Conservation (phyloP, 2,888 invertebrate genomes). For the Leucophenga montana region DNA sequence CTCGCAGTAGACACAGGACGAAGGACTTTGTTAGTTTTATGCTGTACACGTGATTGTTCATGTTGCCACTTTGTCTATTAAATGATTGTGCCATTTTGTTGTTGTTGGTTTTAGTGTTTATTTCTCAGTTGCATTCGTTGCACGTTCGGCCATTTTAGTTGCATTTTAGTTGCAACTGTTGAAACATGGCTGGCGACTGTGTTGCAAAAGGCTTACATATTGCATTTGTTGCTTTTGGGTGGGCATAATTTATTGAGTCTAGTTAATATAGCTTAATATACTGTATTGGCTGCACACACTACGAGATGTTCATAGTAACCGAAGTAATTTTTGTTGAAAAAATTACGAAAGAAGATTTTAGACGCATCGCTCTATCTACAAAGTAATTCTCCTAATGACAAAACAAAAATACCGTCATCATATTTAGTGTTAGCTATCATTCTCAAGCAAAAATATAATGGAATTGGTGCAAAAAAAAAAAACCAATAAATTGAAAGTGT, state of each 20-base stretch:
- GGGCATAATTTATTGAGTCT: neutral
- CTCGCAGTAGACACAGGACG: neutral
- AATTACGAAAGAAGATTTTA: too few relatives aligned
- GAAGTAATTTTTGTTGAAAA: too few relatives aligned
- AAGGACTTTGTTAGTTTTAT: conserved; percentile 48
- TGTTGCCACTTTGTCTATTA: conserved; percentile 50
- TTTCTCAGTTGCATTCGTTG: conserved; percentile 3
- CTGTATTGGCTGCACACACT: neutral
- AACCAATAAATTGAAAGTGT: too few relatives aligned
- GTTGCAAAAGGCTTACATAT: neutral
- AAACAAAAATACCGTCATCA: too few relatives aligned
- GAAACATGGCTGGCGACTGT: neutral
- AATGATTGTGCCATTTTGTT: conserved; percentile 35
- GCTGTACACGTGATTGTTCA: conserved; percentile 60
- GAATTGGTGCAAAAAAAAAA: too few relatives aligned
- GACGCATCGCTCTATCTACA: too few relatives aligned
- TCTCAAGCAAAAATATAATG: too few relatives aligned
- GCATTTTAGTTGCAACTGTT: conserved; percentile 4
- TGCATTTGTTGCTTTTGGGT: neutral
- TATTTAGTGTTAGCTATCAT: too few relatives aligned
- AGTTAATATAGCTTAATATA: neutral
- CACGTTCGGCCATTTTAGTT: neutral
- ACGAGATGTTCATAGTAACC: too few relatives aligned
- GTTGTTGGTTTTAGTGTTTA: neutral
- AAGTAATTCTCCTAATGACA: too few relatives aligned